Percentiles rank a stretch among this genome's conserved stretches.
Conservation (phyloP, 2,113 vertebrate genomes). For the Prinia subflava region DNA sequence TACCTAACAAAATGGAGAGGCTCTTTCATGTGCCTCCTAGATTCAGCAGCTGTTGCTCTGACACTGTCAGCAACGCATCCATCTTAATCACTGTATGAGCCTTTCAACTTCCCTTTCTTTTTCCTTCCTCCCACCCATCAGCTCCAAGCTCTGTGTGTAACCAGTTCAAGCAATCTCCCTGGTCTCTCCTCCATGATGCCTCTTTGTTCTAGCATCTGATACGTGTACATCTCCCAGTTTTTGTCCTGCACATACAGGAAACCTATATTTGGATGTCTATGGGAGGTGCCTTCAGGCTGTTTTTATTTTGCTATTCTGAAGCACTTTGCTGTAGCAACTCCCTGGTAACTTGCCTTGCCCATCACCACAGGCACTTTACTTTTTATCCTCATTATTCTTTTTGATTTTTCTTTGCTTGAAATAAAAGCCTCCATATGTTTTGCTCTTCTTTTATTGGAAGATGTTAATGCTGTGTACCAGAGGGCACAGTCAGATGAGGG, state of each 20-base stretch:
- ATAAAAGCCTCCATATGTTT: conserved; percentile 25
- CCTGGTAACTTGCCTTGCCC: neutral
- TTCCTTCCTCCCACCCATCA: neutral
- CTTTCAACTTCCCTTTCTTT: conserved; percentile 9
- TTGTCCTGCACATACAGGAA: neutral
- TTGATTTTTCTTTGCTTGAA: neutral
- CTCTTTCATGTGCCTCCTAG: conserved; percentile 39
- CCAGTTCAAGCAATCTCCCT: neutral
- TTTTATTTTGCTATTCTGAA: neutral
- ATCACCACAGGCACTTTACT: neutral
- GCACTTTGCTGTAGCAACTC: neutral
- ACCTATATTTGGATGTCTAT: neutral
- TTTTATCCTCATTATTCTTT: conserved; percentile 34
- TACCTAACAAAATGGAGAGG: conserved; percentile 9
- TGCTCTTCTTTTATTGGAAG: neutral
- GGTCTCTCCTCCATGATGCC: neutral
- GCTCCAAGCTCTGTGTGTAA: neutral
- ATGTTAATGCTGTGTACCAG: conserved; percentile 16
- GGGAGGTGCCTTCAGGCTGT: neutral
- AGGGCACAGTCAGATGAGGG: conserved; percentile 20
- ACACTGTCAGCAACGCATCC: conserved; percentile 23
- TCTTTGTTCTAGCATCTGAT: neutral
- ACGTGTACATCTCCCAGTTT: accelerated
- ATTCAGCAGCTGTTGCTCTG: conserved; percentile 44
- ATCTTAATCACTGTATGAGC: conserved; percentile 8